A percentile compares a stretch with the other conserved stretches of the same genome.
These are phyloP conservation scores for Hypothenemus hampei DNA, from an alignment of 1,140 invertebrate species.

Conservation along the genomic window DNA sequence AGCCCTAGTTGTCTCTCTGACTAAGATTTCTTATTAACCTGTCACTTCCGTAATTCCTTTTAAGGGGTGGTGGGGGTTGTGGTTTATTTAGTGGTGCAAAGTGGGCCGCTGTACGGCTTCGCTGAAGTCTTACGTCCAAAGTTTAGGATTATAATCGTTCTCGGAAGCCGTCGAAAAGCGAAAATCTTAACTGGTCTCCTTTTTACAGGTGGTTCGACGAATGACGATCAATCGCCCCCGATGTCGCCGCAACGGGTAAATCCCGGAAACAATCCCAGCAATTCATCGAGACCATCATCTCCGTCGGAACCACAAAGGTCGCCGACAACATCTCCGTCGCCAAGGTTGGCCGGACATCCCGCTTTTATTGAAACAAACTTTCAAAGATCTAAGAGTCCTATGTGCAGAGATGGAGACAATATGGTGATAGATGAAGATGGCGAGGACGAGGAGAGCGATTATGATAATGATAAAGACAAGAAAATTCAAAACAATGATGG, in stretches of 20 bases:
- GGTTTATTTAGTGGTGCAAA: no score
- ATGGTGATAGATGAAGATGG: conserved; percentile 59
- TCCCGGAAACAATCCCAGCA: conserved; percentile 47
- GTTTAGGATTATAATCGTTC: no score
- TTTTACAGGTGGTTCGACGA: conserved; percentile 63
- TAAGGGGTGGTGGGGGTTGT: no score
- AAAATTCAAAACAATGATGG: conserved; percentile 50
- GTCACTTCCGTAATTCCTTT: no score
- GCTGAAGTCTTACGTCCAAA: no score
- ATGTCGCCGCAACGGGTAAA: conserved; percentile 52
- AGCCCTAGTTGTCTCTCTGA: no score
- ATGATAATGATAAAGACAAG: conserved; percentile 59
- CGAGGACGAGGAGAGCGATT: conserved; percentile 65
- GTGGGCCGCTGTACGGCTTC: no score
- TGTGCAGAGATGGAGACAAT: conserved; percentile 43
- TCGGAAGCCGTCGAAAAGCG: no score
- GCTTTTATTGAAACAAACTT: conserved; percentile 48
- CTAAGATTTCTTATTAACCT: no score
- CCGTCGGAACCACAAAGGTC: conserved; percentile 45
- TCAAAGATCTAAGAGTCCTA: conserved; percentile 45
- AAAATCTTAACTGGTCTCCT: neutral
- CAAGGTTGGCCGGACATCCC: conserved; percentile 41
- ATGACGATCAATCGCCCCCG: conserved; percentile 57
- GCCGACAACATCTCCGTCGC: conserved; percentile 37
- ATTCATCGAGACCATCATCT: conserved; percentile 47